Base-by-base conservation (phyloP, 2,113 vertebrate species). In the Cephalopholis sonnerati region DNA sequence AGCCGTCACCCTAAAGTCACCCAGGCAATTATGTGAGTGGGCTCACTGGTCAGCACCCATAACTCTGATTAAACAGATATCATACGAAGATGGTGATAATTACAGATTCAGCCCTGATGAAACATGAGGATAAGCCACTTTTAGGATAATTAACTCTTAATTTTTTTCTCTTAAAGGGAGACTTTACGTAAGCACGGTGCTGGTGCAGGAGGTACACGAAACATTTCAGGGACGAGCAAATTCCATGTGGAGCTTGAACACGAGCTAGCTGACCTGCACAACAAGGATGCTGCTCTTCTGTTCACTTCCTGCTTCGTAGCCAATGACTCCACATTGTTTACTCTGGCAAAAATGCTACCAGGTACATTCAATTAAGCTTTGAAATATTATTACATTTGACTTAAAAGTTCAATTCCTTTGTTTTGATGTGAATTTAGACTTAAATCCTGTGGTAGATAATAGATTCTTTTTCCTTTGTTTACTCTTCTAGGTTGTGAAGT, bases 221-320 rank as follows among this genome's bases (percentile, higher is more conserved):
- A 98, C 89, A 99, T 99, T 89, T 98, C 97, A 0, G 97, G 97
- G 84, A 99, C 97, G 0, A 99, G 97, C 89, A 97, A 96, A 90
- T 98, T 97, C 83, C 98, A 99, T 0, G 97, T 98, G 15, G 96
- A 97, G 7, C 94, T 99, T 63, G 97, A 98, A 79, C 89, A 84
- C 63, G 97, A 98, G 79, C 93, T 99, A 25, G 97, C 97, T 3
- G 97, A 98, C 83, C 96, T 99, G 22, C 97, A 98, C 5, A 91
- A 95, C 69, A 99, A 99, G 74, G 97, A 98, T 20, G 97, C 97
- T 0, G 97, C 97, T 0, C 92, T 98, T 57, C 76, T 99, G 48
- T 99, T 99, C 83, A 97, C 97, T 0, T 98, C 97, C 0, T 99
- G 97, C 84, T 99, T 99, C 62, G 97, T 99, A 74, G 97, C 97